Base-by-base conservation (phyloP, 2,888 invertebrate genomes). In the Poecilobothrus nobilitatus region DNA sequence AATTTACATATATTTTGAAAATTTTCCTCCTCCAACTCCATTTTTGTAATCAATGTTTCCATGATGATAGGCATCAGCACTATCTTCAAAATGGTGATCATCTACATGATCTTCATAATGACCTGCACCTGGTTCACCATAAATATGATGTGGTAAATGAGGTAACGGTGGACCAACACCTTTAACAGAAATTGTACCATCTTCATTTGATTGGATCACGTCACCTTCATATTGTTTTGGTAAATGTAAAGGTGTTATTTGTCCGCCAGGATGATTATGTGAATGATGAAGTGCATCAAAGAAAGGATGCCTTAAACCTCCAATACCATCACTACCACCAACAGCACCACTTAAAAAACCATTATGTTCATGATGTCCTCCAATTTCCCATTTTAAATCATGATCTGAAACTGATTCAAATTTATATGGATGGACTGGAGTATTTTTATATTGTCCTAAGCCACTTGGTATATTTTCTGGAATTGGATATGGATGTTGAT, bases 201-300 rank as follows among this genome's bases (percentile, higher is more conserved):
- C 21, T 22, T 63, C 22, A 63, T 63, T 34, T 34, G 33, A 65
- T 65, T 6, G 7, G 10, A n/a, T 1, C 18, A 18, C 4, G 1
- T 20, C 37, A 37, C 33, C n/a, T 65, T 65, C 65, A 65, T 65
- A 34, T 2, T 34, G 20, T 37, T 65, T 53, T 53, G 53, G 53
- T 18, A 53, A 6, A 53, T 44, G 44, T 9, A 15, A 12, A 34
- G n/a, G n/a, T n/a, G n/a, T n/a, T n/a, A 34, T 34, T 34, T 5
- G 34, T 34, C 34, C 34, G 34, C 5, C 8, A 34, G 6, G 6
- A 15, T 53, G 53, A 18, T 53, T 9, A 15, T 53, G 15, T 53
- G 18, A n/a, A 18, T 5, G 12, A 4, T 18, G 15, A 53, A 53
- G 18, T 53, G n/a, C 12, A 18, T n/a, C 41, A 15, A 41, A 41